Percentiles rank a stretch among this genome's conserved stretches.
phyloP scores from a whole-genome alignment of 2,797 vertebrate genomes.

The Anguilla obscura region DNA sequence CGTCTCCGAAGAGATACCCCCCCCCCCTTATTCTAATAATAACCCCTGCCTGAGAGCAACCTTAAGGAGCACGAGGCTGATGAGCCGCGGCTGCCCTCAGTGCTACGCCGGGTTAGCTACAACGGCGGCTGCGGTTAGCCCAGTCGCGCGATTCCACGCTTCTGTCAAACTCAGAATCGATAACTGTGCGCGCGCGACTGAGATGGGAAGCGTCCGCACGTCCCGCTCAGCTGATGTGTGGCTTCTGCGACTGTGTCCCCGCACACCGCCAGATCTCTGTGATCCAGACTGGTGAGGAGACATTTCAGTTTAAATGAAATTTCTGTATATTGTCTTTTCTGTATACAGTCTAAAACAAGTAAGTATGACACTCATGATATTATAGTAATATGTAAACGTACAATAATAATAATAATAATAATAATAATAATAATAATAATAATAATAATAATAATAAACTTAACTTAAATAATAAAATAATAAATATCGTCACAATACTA shows the following conservation, averaged over 20 bases:
- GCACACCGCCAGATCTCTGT: background rate
- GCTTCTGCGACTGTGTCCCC: background rate
- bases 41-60: constrained; percentile 19
- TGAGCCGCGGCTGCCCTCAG: background rate
- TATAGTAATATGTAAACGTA: background rate
- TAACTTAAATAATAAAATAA: background rate
- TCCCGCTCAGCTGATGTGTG: background rate
- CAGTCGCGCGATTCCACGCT: background rate
- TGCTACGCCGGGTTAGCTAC: background rate
- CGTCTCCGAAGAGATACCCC: constrained; percentile 2
- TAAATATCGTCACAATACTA: background rate
- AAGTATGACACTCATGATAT: background rate
- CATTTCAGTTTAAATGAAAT: background rate
- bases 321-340: background rate
- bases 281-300: background rate
- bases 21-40: constrained; percentile 21
- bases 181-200: background rate
- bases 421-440: background rate
- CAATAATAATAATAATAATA: background rate
- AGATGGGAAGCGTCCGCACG: background rate
- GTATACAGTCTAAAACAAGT: background rate
- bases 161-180: background rate
- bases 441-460: background rate
- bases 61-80: background rate
- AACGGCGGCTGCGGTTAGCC: background rate